Evolutionary conservation across 2,888 invertebrate species (phyloP).

Genomic region (Leptopterna dolabrata): DNA sequence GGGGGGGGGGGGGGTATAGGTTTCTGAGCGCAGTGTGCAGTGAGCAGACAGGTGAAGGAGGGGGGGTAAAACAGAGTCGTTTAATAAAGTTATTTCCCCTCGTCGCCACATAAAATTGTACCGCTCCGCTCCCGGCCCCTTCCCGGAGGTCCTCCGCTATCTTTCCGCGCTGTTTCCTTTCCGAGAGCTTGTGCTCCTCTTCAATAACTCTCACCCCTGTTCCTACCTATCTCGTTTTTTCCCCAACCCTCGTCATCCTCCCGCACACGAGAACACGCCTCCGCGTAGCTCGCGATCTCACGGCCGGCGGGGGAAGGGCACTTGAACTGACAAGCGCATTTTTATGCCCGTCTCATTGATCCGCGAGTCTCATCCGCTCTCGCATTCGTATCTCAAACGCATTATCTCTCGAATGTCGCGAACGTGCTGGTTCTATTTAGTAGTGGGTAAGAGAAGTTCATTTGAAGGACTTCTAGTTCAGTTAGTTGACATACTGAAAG

Average conservation of each 20-base stretch:
- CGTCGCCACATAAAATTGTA: constrained; percentile 45
- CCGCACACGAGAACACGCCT: constrained; percentile 1
- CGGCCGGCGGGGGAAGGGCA: background rate
- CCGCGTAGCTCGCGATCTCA: background rate
- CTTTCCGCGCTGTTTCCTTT: constrained; percentile 52
- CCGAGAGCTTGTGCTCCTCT: constrained; percentile 41
- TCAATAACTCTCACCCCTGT: constrained; percentile 36
- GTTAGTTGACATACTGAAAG: too few relatives aligned
- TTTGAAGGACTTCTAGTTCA: too few relatives aligned
- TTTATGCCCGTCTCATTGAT: background rate
- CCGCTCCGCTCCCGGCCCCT: background rate
- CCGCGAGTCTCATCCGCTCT: background rate
- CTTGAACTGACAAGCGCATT: constrained; percentile 35
- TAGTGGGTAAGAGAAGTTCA: too few relatives aligned
- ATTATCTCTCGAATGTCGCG: background rate
- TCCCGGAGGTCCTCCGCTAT: constrained; percentile 24
- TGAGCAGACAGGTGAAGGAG: background rate
- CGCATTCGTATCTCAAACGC: background rate
- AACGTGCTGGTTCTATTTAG: too few relatives aligned
- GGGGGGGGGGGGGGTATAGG: background rate
- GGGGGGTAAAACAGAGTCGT: constrained; percentile 8
- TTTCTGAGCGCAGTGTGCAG: too few relatives aligned
- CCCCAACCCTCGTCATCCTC: background rate
- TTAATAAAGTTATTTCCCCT: constrained; percentile 49
- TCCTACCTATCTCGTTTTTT: background rate